phyloP scores from a whole-genome alignment of 2,888 invertebrate genomes.

The Operophtera brumata region DNA sequence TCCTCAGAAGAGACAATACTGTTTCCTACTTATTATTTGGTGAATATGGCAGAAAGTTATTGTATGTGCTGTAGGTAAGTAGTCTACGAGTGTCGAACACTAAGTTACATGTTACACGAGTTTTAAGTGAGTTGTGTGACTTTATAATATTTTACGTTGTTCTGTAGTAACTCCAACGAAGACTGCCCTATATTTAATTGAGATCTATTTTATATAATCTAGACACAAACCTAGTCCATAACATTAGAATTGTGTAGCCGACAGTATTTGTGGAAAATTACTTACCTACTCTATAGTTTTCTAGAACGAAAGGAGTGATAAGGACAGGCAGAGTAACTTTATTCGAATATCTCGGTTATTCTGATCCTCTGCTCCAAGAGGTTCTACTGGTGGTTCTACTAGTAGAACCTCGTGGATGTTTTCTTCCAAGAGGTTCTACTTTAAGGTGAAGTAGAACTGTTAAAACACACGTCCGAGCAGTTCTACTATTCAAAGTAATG shows the following conservation, averaged over 20 bases:
- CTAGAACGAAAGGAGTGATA: conserved; percentile 11
- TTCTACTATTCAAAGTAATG: too few relatives aligned
- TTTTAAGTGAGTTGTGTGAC: conserved; percentile 60
- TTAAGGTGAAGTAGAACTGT: too few relatives aligned
- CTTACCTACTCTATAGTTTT: conserved; percentile 7
- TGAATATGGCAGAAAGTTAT: conserved; percentile 77
- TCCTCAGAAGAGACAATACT: conserved; percentile 77
- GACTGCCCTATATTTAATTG: conserved; percentile 80
- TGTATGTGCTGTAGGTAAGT: conserved; percentile 52
- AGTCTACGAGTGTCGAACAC: conserved; percentile 63
- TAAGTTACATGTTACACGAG: conserved; percentile 41
- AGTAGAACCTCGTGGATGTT: too few relatives aligned
- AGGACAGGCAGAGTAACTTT: too few relatives aligned
- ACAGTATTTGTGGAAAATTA: not conserved
- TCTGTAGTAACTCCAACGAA: conserved; percentile 78
- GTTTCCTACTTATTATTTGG: conserved; percentile 73
- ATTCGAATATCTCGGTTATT: too few relatives aligned
- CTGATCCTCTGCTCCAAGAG: too few relatives aligned
- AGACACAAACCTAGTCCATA: conserved; percentile 73
- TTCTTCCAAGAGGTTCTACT: too few relatives aligned
- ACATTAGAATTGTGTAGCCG: conserved; percentile 57
- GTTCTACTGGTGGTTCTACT: too few relatives aligned
- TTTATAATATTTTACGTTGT: conserved; percentile 66
- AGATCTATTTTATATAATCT: conserved; percentile 79
- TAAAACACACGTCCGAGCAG: too few relatives aligned